phyloP scores from a whole-genome alignment of 1,140 invertebrate species.

The Trichoplusia ni region DNA sequence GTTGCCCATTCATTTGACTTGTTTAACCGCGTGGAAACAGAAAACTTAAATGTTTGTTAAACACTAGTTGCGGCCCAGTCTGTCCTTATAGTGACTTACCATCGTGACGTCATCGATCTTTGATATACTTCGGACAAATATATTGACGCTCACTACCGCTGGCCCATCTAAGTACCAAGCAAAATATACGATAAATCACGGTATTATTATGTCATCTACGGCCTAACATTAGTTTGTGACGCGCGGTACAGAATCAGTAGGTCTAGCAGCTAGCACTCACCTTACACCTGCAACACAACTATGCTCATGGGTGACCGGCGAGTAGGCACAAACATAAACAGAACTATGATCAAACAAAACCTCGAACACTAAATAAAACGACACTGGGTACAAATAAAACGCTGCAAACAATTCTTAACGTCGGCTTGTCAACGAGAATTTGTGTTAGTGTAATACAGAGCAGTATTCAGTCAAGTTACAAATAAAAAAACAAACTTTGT shows the following conservation, averaged over 20 bases:
- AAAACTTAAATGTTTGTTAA: slow-evolving; percentile 61
- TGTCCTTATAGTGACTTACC: slow-evolving; percentile 88
- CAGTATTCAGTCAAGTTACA: slow-evolving; percentile 22
- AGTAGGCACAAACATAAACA: slow-evolving; percentile 27
- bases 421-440: slow-evolving; percentile 76
- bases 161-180: slow-evolving; percentile 89
- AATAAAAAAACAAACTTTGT: slow-evolving; percentile 21
- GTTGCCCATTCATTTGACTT: slow-evolving; percentile 81
- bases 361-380: slow-evolving; percentile 39
- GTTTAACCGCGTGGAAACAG: slow-evolving; percentile 61
- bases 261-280: slow-evolving; percentile 63
- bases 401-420: slow-evolving; percentile 38
- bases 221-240: slow-evolving; percentile 48
- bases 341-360: slow-evolving; percentile 22
- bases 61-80: slow-evolving; percentile 69
- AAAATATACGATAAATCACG: slow-evolving; percentile 73
- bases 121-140: slow-evolving; percentile 98
- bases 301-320: slow-evolving; percentile 32
- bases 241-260: slow-evolving; percentile 37
- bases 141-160: slow-evolving; percentile 96
- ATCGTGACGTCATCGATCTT: slow-evolving; percentile 99
- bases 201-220: slow-evolving; percentile 52
- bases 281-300: slow-evolving; percentile 58
- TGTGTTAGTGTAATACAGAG: slow-evolving; percentile 69
- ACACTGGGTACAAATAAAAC: slow-evolving; percentile 35